Conservation (phyloP, 2,113 vertebrate species). For the Alethe diademata region DNA sequence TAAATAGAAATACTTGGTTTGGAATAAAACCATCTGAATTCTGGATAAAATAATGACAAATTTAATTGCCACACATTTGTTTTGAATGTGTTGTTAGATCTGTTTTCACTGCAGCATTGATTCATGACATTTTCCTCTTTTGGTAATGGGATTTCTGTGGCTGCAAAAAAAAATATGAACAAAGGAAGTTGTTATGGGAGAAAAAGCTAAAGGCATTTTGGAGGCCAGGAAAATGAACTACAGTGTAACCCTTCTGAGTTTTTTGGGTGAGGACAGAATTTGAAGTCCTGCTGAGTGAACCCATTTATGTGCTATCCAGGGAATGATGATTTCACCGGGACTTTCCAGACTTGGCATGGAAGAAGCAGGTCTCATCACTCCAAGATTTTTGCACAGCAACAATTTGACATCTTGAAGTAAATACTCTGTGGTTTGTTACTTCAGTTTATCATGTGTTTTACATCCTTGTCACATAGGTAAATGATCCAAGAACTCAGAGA, state of each 20-base stretch:
- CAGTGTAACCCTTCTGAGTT: background rate
- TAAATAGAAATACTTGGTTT: background rate
- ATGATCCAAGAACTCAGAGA: background rate
- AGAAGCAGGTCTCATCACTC: background rate
- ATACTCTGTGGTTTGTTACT: background rate
- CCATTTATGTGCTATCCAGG: background rate
- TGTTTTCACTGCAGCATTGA: background rate
- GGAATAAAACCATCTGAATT: background rate
- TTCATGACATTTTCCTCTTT: background rate
- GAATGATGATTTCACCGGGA: background rate
- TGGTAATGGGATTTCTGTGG: background rate
- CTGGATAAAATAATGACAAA: background rate
- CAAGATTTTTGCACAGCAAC: background rate
- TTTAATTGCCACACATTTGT: background rate
- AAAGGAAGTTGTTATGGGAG: background rate
- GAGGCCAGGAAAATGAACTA: background rate
- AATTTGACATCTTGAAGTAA: background rate
- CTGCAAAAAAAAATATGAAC: background rate
- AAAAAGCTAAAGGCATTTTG: background rate
- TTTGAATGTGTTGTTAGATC: background rate
- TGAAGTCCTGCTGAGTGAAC: background rate
- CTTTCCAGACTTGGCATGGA: background rate
- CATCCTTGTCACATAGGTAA: background rate
- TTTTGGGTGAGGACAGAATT: background rate
- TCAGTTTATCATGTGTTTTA: background rate